Conservation (phyloP, 2,113 vertebrate genomes). For the Agelaius phoeniceus region DNA sequence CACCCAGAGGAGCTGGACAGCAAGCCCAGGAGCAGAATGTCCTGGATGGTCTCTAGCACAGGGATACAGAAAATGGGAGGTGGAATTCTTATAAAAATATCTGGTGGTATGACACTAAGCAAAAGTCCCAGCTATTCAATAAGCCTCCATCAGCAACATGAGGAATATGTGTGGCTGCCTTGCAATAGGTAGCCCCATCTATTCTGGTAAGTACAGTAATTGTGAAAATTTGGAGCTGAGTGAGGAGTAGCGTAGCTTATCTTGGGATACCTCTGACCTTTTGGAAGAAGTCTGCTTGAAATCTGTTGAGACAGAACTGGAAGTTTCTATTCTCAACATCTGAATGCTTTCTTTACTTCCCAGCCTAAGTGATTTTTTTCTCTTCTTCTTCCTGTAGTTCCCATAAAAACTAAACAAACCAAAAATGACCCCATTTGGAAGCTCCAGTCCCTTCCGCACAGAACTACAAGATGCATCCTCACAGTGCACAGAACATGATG, state of each 20-base stretch:
- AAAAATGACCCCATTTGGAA: background rate
- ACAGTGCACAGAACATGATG: rapidly evolving
- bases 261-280: background rate
- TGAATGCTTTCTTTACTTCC: background rate
- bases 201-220: background rate
- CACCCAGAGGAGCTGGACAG: background rate
- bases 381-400: background rate
- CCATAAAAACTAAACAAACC: background rate
- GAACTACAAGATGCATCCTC: background rate
- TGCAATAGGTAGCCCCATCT: background rate
- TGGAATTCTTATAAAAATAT: background rate
- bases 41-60: background rate
- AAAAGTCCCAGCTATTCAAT: background rate
- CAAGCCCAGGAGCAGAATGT: background rate
- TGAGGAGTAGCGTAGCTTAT: background rate
- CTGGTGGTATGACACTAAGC: background rate
- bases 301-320: background rate
- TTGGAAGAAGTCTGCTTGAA: background rate
- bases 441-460: background rate
- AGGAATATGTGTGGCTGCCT: background rate
- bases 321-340: background rate
- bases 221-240: background rate
- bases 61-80: background rate
- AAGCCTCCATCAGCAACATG: background rate
- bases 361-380: background rate